These are phyloP conservation scores for Coregonus ussuriensis DNA, from an alignment of 2,797 vertebrate species.

Conservation along the genomic window DNA sequence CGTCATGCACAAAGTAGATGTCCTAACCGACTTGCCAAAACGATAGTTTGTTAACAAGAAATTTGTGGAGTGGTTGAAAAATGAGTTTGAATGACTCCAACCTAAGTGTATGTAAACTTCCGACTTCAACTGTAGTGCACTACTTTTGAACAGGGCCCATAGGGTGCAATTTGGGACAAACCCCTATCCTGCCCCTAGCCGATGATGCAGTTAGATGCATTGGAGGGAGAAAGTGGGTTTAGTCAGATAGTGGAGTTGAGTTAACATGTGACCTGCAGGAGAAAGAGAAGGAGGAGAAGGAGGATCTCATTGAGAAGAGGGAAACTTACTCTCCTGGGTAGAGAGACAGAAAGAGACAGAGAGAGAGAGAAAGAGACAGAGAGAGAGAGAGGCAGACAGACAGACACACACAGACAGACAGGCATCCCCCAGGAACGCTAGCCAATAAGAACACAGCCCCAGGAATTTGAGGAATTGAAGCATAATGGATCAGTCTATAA, in stretches of 20 bases:
- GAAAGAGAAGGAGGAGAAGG: constrained; percentile 43
- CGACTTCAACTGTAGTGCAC: no score
- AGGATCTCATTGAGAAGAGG: constrained; percentile 5
- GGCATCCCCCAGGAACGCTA: constrained; percentile 54
- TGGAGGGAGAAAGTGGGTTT: constrained; percentile 78
- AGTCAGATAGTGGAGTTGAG: constrained; percentile 69
- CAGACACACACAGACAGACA: constrained; percentile 20
- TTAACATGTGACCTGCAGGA: constrained; percentile 76
- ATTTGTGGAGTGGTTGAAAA: no score
- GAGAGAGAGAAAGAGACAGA: neutral
- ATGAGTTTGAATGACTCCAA: no score
- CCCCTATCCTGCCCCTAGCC: constrained; percentile 52
- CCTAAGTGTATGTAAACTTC: no score
- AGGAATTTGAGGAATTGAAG: constrained; percentile 47
- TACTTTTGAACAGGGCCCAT: neutral
- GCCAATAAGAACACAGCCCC: constrained; percentile 44
- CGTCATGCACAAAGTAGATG: no score
- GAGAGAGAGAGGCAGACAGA: neutral
- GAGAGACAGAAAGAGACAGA: neutral
- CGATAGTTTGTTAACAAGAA: no score
- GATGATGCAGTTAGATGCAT: constrained; percentile 75
- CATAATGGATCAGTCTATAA: constrained; percentile 63
- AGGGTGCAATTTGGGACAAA: neutral
- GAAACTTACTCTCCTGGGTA: constrained; percentile 65
- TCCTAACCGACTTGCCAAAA: no score